Evolutionary conservation across 2,888 invertebrate genomes (phyloP).

Genomic region (Spicauda simplicius): DNA sequence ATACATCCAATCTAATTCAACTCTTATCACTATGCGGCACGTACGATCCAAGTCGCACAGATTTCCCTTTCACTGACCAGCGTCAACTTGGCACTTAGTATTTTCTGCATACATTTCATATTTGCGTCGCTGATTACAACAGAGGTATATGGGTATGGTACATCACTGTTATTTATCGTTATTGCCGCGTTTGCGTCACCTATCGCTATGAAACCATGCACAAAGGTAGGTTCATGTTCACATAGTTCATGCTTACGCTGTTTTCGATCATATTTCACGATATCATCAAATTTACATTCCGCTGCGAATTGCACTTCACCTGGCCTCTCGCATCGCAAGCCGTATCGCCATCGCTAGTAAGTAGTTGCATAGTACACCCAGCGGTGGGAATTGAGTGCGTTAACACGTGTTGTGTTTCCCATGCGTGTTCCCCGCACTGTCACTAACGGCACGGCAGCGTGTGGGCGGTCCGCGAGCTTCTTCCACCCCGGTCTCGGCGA

Average conservation of each 20-base stretch:
- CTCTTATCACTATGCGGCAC: slow-evolving; percentile 1
- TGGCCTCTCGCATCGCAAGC: slow-evolving; percentile 3
- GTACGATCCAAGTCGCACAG: slow-evolving; percentile 5
- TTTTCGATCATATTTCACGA: slow-evolving; percentile 3
- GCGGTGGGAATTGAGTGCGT: slow-evolving; percentile 64
- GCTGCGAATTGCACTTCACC: neutral
- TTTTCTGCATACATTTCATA: neutral
- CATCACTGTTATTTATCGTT: slow-evolving; percentile 3
- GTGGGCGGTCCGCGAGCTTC: slow-evolving; percentile 83
- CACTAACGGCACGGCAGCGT: slow-evolving; percentile 77
- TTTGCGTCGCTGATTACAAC: neutral
- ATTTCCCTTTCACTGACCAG: slow-evolving; percentile 20
- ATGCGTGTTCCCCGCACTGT: slow-evolving; percentile 74
- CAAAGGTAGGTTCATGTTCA: neutral
- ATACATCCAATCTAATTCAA: neutral
- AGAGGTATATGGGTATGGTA: neutral
- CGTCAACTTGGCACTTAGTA: slow-evolving; percentile 7
- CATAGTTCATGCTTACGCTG: neutral
- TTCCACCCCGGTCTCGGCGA: slow-evolving; percentile 85
- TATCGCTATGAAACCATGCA: neutral
- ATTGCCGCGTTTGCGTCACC: neutral
- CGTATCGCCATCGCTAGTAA: slow-evolving; percentile 16
- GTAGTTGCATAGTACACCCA: slow-evolving; percentile 41
- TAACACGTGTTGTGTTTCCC: slow-evolving; percentile 80
- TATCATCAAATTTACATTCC: neutral